Percentiles rank a stretch among this genome's conserved stretches.
Evolutionary conservation across 2,888 invertebrate genomes (phyloP).

Genomic region (Chrysotoxum bicinctum): DNA sequence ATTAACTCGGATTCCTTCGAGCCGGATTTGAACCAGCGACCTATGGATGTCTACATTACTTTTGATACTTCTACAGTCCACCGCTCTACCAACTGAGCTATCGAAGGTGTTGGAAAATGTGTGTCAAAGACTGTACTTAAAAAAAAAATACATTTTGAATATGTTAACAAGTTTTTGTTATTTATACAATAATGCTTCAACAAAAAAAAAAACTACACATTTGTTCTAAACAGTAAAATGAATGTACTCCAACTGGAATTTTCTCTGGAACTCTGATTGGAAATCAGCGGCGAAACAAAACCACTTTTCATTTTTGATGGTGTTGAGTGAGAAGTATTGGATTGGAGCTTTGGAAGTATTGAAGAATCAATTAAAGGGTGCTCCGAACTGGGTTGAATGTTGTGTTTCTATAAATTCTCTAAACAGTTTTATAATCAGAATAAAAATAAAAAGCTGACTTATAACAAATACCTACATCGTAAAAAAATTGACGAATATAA

Average conservation of each 20-base stretch:
- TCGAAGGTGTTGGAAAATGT: constrained; percentile 26
- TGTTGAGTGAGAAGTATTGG: too few relatives aligned
- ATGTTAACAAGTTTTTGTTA: too few relatives aligned
- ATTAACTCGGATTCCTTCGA: constrained; percentile 42
- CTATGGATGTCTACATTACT: constrained; percentile 63
- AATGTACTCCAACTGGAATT: constrained; percentile 48
- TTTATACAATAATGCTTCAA: too few relatives aligned
- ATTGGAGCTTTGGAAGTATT: neutral
- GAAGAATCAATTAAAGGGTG: neutral
- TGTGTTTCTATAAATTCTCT: too few relatives aligned
- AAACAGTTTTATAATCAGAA: too few relatives aligned
- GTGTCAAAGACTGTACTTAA: neutral
- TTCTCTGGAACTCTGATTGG: constrained; percentile 56
- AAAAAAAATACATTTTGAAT: neutral
- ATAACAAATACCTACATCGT: too few relatives aligned
- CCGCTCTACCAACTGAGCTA: constrained; percentile 73
- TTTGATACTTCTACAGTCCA: constrained; percentile 59
- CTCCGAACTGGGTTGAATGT: neutral
- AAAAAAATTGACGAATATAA: too few relatives aligned
- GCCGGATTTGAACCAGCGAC: constrained; percentile 73
- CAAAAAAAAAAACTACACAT: neutral
- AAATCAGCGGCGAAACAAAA: neutral
- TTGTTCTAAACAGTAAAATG: too few relatives aligned
- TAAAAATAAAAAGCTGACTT: too few relatives aligned
- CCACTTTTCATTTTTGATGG: neutral